phyloP scores from a whole-genome alignment of 2,113 vertebrate genomes.

The Hippoglossus stenolepis region DNA sequence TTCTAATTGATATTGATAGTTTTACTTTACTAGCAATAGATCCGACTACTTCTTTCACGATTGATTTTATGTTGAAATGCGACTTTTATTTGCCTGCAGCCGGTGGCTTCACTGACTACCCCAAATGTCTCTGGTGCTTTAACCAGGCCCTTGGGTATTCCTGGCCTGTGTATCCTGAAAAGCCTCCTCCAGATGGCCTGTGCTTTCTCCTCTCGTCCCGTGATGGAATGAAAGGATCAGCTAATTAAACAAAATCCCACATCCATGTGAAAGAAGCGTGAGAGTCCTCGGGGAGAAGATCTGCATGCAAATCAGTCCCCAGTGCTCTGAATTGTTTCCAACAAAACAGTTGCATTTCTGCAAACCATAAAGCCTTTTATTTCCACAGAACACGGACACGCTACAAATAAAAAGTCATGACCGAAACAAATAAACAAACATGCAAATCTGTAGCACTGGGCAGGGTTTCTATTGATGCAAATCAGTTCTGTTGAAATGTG shows the following conservation, averaged over 20 bases:
- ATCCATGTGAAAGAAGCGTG: conserved; percentile 78
- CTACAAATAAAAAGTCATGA: conserved; percentile 46
- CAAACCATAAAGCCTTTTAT: conserved; percentile 69
- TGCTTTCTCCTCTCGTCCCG: conserved; percentile 68
- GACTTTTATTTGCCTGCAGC: conserved; percentile 25
- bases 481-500: conserved; percentile 30
- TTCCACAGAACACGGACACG: conserved; percentile 53
- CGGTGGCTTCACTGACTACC: conserved; percentile 32
- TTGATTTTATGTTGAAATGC: background rate
- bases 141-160: conserved; percentile 69
- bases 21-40: background rate
- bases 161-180: conserved; percentile 52
- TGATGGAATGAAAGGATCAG: conserved; percentile 82
- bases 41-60: background rate
- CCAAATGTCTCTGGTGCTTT: conserved; percentile 58
- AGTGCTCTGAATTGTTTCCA: conserved; percentile 47
- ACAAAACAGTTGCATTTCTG: conserved; percentile 52
- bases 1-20: background rate
- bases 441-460: conserved; percentile 20
- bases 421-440: conserved; percentile 52
- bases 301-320: conserved; percentile 74
- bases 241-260: conserved; percentile 81
- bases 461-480: conserved; percentile 42
- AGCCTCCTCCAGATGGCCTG: conserved; percentile 82
- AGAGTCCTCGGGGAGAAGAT: conserved; percentile 68